A percentile compares a stretch with the other conserved stretches of the same genome.
Evolutionary conservation across 1,140 invertebrate genomes (phyloP).

Genomic region (Homalodisca vitripennis): DNA sequence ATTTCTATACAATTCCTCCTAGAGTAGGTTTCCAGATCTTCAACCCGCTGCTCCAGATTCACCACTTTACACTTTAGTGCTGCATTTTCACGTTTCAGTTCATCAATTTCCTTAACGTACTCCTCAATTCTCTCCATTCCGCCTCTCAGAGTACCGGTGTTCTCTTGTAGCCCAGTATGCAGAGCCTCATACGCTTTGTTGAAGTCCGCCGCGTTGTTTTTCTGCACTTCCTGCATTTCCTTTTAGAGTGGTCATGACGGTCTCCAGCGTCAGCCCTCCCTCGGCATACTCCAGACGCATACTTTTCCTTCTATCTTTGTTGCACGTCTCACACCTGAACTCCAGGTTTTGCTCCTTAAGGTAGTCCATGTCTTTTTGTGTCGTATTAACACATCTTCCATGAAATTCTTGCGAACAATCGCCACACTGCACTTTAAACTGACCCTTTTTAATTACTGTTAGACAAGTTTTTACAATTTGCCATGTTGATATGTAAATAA

Average conservation of each 20-base stretch:
- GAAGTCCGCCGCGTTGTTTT: neutral
- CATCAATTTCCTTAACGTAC: neutral
- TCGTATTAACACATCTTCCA: neutral
- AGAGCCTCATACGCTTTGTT: neutral
- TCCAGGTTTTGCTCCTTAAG: neutral
- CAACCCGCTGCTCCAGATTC: neutral
- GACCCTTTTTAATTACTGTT: neutral
- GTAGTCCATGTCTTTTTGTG: neutral
- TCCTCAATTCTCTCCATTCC: neutral
- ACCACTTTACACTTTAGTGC: neutral
- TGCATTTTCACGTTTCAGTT: neutral
- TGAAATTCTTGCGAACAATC: neutral
- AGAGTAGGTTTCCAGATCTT: slow-evolving; percentile 1
- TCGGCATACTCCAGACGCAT: neutral
- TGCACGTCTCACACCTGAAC: neutral
- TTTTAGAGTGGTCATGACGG: neutral
- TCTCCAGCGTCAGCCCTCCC: neutral
- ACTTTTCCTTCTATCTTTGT: neutral
- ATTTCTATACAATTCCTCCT: neutral
- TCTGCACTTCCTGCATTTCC: slow-evolving; percentile 1
- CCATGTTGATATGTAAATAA: no score
- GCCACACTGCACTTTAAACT: neutral
- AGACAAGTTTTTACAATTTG: neutral
- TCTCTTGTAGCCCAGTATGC: neutral
- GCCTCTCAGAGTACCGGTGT: neutral